Evolutionary conservation across 2,888 invertebrate species (phyloP), one percentile per base, ranked within the genome.

Genomic region (Tenthredo distinguenda): DNA sequence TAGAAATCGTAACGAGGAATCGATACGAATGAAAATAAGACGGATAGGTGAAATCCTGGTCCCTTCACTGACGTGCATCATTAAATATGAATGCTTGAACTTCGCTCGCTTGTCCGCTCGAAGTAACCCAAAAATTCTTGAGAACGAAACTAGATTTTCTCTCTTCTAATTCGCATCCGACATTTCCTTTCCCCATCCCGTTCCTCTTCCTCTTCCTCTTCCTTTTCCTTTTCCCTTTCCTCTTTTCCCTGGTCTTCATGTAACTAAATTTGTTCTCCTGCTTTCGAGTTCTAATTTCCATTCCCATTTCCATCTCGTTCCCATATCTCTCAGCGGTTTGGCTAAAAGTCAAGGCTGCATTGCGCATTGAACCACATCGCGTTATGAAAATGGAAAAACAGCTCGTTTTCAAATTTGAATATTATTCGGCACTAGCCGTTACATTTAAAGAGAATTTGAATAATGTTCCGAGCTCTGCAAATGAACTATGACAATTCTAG

Each of bases 181-280:
- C 37, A 18, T 34, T 21, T 47, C 26, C 77, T 55, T 72, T 55
- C 50, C 15, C 34, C 50, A 34, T 50, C 55, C 18, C 47, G 18
- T 74, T 37, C 43, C 21, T 21, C n/a, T 47, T 76, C 43, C n/a
- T 76, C 6, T 47, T 15, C 62, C 82, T 62, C 2, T 43, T 40
- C 58, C 26, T 55, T 77, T 55, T 77, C 21, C 31, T 31, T 55
- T 55, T 74, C 21, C 26, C 21, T 15, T 21, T 9, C 58, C 34
- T 12, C 26, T 43, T 15, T 21, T 9, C 58, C 34, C 21, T 21
- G 72, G 21, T 50, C n/a, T 84, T 74, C 34, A 68, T 62, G 76
- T 84, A 74, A 62, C 84, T 37, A 50, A 84, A 84, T 74, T 71
- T 83, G 83, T 83, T 34, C 83, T 26, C 84, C 31, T 65, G 1